phyloP scores from a whole-genome alignment of 1,140 invertebrate genomes.

The Diabrotica virgifera region DNA sequence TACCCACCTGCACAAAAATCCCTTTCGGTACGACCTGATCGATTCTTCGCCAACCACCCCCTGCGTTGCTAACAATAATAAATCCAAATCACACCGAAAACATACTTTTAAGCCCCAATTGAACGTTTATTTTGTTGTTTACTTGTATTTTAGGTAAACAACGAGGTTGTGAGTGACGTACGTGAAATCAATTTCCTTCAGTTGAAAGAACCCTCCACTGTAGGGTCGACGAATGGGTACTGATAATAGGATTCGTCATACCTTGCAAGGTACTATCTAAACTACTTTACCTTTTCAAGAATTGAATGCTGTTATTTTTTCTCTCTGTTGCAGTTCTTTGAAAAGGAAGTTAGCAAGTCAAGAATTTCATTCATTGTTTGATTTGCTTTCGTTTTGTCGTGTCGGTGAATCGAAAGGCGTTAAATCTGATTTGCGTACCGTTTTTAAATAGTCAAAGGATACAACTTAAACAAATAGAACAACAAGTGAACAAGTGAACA shows the following conservation, averaged over 20 bases:
- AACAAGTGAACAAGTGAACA: too few relatives aligned
- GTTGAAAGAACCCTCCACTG: not conserved
- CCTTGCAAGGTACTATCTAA: conserved; percentile 1
- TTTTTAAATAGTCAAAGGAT: too few relatives aligned
- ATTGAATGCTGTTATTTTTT: not conserved
- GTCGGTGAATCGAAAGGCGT: not conserved
- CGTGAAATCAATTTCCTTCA: conserved; percentile 1
- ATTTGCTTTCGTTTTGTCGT: not conserved
- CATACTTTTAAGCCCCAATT: too few relatives aligned
- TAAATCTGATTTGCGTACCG: too few relatives aligned
- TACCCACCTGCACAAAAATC: too few relatives aligned
- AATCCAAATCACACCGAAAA: not conserved
- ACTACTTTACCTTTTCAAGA: not conserved
- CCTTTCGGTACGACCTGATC: too few relatives aligned
- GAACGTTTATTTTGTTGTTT: conserved; percentile 3
- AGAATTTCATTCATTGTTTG: conserved; percentile 2
- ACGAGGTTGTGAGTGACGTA: not conserved
- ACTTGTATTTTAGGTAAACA: not conserved
- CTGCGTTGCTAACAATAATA: not conserved
- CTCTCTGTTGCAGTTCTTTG: not conserved
- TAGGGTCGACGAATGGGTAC: not conserved
- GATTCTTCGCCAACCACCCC: not conserved
- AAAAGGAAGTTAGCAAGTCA: conserved; percentile 2
- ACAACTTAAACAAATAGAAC: too few relatives aligned
- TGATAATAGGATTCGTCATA: not conserved